Percentiles rank a stretch among this genome's conserved stretches.
phyloP scores from a whole-genome alignment of 2,113 vertebrate genomes.

The Sclerurus mexicanus region DNA sequence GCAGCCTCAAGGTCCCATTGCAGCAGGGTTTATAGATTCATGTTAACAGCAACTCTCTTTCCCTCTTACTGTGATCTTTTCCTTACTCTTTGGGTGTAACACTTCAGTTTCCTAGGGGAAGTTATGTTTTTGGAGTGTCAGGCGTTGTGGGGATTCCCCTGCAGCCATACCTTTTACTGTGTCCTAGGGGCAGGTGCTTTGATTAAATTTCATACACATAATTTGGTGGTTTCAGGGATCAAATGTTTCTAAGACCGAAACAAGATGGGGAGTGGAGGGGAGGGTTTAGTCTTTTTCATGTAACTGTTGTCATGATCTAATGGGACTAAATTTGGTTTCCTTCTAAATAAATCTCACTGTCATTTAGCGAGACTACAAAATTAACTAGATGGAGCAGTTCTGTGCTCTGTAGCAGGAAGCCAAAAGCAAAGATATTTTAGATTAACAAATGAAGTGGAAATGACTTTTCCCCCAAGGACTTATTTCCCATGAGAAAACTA shows the following conservation, averaged over 20 bases:
- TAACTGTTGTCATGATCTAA: conserved; percentile 35
- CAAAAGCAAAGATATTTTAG: conserved; percentile 63
- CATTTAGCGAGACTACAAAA: conserved; percentile 33
- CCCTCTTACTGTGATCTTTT: neutral
- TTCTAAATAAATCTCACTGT: conserved; percentile 58
- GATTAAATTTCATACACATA: neutral
- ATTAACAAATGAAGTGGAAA: conserved; percentile 64
- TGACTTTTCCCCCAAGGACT: conserved; percentile 39
- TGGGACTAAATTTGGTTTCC: conserved; percentile 61
- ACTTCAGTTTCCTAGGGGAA: neutral
- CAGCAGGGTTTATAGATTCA: neutral
- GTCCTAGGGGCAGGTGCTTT: neutral
- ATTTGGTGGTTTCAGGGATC: neutral
- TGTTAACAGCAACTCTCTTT: neutral
- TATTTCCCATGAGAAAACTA: conserved; percentile 41
- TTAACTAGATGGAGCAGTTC: conserved; percentile 65
- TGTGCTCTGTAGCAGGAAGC: conserved; percentile 27
- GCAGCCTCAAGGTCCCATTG: neutral
- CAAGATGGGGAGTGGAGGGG: neutral
- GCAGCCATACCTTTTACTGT: neutral
- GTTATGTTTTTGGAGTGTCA: neutral
- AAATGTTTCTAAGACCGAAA: neutral
- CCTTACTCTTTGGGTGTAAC: neutral
- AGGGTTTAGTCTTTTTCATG: neutral
- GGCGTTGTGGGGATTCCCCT: neutral